These are phyloP conservation scores for Thalassophryne amazonica DNA, from an alignment of 2,797 vertebrate species.

Conservation along the genomic window DNA sequence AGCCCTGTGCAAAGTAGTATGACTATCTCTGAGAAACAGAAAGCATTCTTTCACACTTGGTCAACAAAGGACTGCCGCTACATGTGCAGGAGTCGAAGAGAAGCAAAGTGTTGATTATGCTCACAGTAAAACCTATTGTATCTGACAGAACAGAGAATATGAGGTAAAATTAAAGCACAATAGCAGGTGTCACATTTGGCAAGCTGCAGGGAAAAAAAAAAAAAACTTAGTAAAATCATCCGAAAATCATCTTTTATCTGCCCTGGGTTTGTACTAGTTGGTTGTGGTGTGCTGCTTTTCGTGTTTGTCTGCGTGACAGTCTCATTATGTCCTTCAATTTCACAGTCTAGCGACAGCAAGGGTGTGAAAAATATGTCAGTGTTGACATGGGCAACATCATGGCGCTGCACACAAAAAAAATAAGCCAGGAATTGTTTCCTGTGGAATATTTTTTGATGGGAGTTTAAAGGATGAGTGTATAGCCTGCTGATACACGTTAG, in stretches of 20 bases:
- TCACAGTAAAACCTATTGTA: too few relatives aligned
- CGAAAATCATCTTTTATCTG: background rate
- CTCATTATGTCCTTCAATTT: background rate
- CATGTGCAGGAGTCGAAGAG: too few relatives aligned
- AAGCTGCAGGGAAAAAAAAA: background rate
- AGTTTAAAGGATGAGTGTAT: background rate
- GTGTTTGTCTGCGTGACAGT: background rate
- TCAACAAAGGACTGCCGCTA: slow-evolving; percentile 26
- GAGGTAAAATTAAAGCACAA: background rate
- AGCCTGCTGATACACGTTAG: slow-evolving; percentile 2
- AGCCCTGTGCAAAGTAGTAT: slow-evolving; percentile 52
- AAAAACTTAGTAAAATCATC: too few relatives aligned
- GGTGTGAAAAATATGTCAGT: background rate
- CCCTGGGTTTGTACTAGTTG: background rate
- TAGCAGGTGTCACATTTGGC: background rate
- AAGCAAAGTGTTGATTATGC: too few relatives aligned
- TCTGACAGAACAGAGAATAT: too few relatives aligned
- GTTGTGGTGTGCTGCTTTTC: background rate
- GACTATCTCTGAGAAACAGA: slow-evolving; percentile 59
- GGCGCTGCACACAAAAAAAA: slow-evolving; percentile 16
- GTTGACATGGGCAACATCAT: background rate
- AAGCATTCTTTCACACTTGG: slow-evolving; percentile 44
- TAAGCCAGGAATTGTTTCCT: background rate
- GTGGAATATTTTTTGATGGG: background rate
- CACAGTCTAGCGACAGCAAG: background rate